Base-by-base conservation (phyloP, 2,797 vertebrate species). In the Scyliorhinus canicula region DNA sequence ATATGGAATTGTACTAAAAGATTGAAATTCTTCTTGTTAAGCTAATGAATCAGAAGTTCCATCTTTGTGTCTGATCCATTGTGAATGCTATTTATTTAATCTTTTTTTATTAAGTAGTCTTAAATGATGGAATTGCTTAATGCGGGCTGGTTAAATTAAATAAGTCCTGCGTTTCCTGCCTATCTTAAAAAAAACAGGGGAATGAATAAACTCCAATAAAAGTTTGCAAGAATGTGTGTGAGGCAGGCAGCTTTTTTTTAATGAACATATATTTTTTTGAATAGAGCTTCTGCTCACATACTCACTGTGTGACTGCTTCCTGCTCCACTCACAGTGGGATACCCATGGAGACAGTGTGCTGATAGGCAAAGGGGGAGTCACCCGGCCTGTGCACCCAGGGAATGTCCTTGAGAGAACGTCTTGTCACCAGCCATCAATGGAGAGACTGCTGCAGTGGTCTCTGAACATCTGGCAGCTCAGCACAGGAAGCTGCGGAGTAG, bases 401-500 rank as follows among this genome's bases (percentile, higher is more conserved):
- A 98, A 98, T 96, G 98, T 98, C 98, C 97, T 98, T 98, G 98
- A 98, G 98, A 99, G 98, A 98, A 98, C 97, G 96, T 98, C 98
- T 98, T 98, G 97, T 98, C 98, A 98, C 98, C 97, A 98, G 97
- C 97, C 97, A 96, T 98, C 98, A 98, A 98, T 97, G 97, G 98
- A 98, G 98, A 98, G 97, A 98, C 98, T 97, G 97, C 97, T 97
- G 97, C 97, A 96, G 97, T 97, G 97, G 98, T 98, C 98, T 98
- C 98, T 95, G 98, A 99, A 99, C 99, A 99, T 99, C 99, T 99
- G 99, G 98, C 98, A 97, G 96, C 0, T 95, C 97, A 97, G 98
- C 98, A 97, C 97, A 97, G 98, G 98, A 98, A 98, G 98, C 98
- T 97, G 8, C 21, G n/a, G 57, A 19, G 88, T 19, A 19, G 88